Base-by-base conservation (phyloP, 2,888 invertebrate species). In the Agonopterix alstromeriana region DNA sequence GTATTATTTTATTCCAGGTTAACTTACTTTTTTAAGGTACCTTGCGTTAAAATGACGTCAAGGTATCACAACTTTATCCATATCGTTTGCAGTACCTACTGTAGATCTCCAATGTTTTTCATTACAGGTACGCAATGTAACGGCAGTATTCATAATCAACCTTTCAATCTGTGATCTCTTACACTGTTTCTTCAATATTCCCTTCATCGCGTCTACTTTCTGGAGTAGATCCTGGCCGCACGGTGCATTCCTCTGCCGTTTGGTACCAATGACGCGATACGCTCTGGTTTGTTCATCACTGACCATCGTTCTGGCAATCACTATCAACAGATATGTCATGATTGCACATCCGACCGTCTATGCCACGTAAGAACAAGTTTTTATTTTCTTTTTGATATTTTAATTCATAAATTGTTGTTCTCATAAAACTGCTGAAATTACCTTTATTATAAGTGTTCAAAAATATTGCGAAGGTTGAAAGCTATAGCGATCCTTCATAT, bases 81-180 rank as follows among this genome's bases (percentile, higher is more conserved):
- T 3, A 17, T 3, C 2, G 2, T 17, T 17, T 17, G 3, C 17
- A 3, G 17, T 17, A 17, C 17, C 17, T 17, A 3, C 2, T 17
- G 17, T n/a, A 36, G 3, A 36, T 36, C 9, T 36, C 4, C n/a
- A 38, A 3, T 38, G 4, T 10, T 38, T 38, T 38, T n/a, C n/a
- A 38, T 38, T 38, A 11, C 89, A 95, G 94, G 92, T 94, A 17
- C 93, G 93, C 48, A 95, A 95, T 67, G 95, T 95, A 0, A 95
- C 95, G 0, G 94, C 95, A 9, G 91, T 94, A 49, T 95, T 95
- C 81, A 95, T 95, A 58, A 94, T 95, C 82, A 95, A 94, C 76
- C 85, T 95, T 17, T 94, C 94, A 14, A 87, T 91, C 11, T 94
- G 95, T 17, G 95, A 95, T 70, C 84, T 95, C 55, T 89, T 95